A percentile compares a stretch with the other conserved stretches of the same genome.
Evolutionary conservation across 1,140 invertebrate species (phyloP).

Genomic region (Doryteuthis pealeii): DNA sequence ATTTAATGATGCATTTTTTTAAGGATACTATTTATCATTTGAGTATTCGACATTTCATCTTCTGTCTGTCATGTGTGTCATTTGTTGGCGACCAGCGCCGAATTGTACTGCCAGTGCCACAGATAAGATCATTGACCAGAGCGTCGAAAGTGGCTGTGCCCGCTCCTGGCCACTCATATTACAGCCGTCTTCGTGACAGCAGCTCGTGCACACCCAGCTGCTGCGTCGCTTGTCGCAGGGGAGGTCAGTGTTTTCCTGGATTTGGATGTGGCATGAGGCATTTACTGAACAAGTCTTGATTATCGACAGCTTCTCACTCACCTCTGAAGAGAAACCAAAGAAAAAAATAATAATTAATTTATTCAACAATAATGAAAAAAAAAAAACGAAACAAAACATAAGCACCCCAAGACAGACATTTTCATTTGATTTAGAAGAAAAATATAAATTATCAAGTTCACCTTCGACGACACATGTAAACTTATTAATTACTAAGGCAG

Average conservation of each 20-base stretch:
- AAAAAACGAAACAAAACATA: too few relatives aligned
- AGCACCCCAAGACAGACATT: too few relatives aligned
- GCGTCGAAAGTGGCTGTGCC: neutral
- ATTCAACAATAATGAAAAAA: too few relatives aligned
- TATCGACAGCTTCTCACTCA: conserved; percentile 11
- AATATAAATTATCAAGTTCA: too few relatives aligned
- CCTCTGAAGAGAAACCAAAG: neutral
- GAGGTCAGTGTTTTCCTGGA: neutral
- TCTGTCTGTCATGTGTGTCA: too few relatives aligned
- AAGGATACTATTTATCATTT: too few relatives aligned
- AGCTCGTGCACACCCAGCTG: conserved; percentile 11
- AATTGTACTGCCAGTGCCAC: neutral
- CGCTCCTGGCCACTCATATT: neutral
- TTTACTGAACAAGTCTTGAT: conserved; percentile 9
- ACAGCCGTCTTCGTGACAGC: conserved; percentile 3
- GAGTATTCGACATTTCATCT: too few relatives aligned
- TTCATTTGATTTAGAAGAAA: too few relatives aligned
- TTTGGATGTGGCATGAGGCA: neutral
- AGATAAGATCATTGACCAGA: neutral
- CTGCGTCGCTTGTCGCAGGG: neutral
- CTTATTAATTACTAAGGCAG: too few relatives aligned
- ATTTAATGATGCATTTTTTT: too few relatives aligned
- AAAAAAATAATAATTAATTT: neutral
- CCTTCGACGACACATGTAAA: too few relatives aligned
- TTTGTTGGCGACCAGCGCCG: neutral